Evolutionary conservation across 2,888 invertebrate species (phyloP).

Genomic region (Oxycera nigricornis): DNA sequence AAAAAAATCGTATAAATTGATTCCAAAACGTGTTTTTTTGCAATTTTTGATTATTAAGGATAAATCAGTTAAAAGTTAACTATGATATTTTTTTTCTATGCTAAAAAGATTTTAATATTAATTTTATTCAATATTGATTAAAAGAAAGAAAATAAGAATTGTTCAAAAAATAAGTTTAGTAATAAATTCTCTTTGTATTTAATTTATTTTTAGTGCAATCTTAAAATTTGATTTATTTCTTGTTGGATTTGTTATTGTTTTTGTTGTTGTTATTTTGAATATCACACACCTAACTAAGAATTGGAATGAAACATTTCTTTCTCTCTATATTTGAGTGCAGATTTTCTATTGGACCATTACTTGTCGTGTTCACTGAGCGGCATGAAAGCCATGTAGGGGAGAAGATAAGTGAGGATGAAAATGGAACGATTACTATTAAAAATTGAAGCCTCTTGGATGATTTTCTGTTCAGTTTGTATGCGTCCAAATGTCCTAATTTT

Average conservation of each 20-base stretch:
- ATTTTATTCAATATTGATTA: too few relatives aligned
- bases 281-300: too few relatives aligned
- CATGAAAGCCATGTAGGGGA: background rate
- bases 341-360: background rate
- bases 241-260: too few relatives aligned
- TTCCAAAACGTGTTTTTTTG: background rate
- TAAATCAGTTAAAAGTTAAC: background rate
- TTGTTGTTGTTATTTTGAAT: too few relatives aligned
- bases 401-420: too few relatives aligned
- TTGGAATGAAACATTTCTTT: too few relatives aligned
- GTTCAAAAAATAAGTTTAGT: too few relatives aligned
- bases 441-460: slow-evolving; percentile 32
- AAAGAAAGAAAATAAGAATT: background rate
- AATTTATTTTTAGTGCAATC: too few relatives aligned
- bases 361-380: background rate
- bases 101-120: background rate
- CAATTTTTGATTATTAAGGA: background rate
- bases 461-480: background rate
- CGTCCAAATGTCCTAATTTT: background rate
- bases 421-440: too few relatives aligned
- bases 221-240: too few relatives aligned
- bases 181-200: too few relatives aligned
- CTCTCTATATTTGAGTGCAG: background rate
- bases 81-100: background rate
- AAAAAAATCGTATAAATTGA: background rate